These are phyloP conservation scores for Bombus confusus DNA, from an alignment of 1,140 invertebrate species.

Conservation along the genomic window DNA sequence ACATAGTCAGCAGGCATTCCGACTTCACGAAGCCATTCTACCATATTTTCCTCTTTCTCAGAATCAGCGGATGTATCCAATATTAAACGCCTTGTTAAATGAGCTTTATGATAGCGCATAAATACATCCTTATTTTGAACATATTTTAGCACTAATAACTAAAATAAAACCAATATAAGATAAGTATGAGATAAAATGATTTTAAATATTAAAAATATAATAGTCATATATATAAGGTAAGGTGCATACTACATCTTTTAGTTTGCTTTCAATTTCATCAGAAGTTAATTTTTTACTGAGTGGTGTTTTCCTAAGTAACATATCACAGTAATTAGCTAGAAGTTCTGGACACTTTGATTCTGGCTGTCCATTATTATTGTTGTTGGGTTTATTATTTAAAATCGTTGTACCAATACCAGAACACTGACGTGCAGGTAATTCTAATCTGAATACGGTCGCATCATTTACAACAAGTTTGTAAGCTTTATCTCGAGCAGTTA, in stretches of 20 bases:
- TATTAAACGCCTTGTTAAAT: conserved; percentile 97
- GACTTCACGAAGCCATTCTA: conserved; percentile 96
- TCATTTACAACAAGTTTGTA: conserved; percentile 99
- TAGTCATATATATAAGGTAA: conserved; percentile 2
- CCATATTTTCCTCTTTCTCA: conserved; percentile 99
- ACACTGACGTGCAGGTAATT: conserved; percentile 87
- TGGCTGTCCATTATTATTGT: conserved; percentile 83
- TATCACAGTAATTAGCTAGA: conserved; percentile 99
- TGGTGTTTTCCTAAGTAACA: conserved; percentile 97
- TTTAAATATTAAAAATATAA: neutral
- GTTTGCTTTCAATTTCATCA: conserved; percentile 97
- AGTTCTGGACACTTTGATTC: conserved; percentile 99
- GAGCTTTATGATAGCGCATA: conserved; percentile 99
- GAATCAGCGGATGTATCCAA: conserved; percentile 98
- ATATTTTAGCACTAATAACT: conserved; percentile 98
- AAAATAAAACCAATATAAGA: conserved; percentile 66
- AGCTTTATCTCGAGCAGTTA: conserved; percentile 98
- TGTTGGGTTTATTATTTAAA: conserved; percentile 74
- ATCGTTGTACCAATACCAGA: conserved; percentile 71
- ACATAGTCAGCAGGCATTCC: conserved; percentile 99
- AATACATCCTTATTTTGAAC: conserved; percentile 99
- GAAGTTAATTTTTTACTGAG: conserved; percentile 98
- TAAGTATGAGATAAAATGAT: conserved; percentile 4
- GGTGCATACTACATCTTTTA: conserved; percentile 93
- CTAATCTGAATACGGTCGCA: conserved; percentile 96